Evolutionary conservation across 1,140 invertebrate species (phyloP), one percentile per base, ranked within the genome.

Genomic region (Ceratosolen fusciceps): DNA sequence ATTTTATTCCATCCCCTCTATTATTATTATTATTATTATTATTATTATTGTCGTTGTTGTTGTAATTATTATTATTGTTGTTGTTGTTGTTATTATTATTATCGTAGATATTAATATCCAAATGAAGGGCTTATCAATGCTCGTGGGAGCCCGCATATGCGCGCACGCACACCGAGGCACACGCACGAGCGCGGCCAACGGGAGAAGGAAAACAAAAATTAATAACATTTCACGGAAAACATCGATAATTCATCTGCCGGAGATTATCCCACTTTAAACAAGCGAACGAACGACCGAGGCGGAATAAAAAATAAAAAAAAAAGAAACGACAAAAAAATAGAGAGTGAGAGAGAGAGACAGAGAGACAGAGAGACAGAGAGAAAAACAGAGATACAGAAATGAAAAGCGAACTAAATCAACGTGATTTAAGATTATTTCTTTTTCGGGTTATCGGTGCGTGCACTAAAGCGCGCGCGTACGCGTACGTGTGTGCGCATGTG

Each of bases 401-500:
- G 43, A 75, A 37, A 43, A 71, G 19, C 37, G 52, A 58, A n/a
- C 26, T 77, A 77, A 24, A 80, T 74, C 62, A 54, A 26, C 34
- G 62, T 56, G 52, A 74, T 80, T 80, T 74, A 58, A 70, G 78
- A 80, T 75, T 70, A 80, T 58, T 58, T 34, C 49, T 54, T 60
- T 80, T 68, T 68, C 39, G 60, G 70, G 70, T 73, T 79, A 79
- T 79, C 70, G 37, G 56, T 29, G 10, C 71, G 58, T 43, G 26
- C 21, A 39, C 26, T 67, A 47, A 80, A 74, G 60, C 68, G 43
- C 37, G 60, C 58, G 49, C 14, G 12, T 47, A 9, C 8, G 12
- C 1, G 26, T 2, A n/a, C n/a, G n/a, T n/a, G n/a, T 19, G 14
- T 74, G 8, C 49, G 29, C 16, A 34, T 29, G 58, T 19, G 29